Evolutionary conservation across 2,797 vertebrate species (phyloP).

Genomic region (Sebastes oblongus): DNA sequence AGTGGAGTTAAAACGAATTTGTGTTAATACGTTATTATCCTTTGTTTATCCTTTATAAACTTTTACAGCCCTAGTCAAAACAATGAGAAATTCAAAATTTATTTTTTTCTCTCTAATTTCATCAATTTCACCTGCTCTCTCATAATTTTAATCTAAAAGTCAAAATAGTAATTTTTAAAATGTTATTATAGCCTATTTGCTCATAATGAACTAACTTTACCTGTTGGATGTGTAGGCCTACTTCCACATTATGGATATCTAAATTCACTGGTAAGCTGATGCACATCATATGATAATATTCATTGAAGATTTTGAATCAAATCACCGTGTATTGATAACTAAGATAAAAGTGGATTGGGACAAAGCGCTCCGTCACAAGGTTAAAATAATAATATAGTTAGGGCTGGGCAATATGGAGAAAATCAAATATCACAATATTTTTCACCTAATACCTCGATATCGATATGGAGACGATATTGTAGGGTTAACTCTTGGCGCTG

Average conservation of each 20-base stretch:
- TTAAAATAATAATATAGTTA: neutral
- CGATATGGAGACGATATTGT: too few species aligned
- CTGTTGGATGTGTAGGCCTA: neutral
- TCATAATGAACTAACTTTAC: neutral
- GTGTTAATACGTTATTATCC: too few species aligned
- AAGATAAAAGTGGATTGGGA: neutral
- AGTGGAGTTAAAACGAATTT: too few species aligned
- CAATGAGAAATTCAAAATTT: too few species aligned
- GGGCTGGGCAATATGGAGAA: accelerated
- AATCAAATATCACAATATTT: too few species aligned
- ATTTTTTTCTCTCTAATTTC: neutral
- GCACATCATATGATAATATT: neutral
- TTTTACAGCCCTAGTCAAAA: too few species aligned
- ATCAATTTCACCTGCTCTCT: neutral
- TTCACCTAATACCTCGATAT: too few species aligned
- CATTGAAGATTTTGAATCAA: neutral
- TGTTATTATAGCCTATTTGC: neutral
- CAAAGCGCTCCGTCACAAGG: accelerated
- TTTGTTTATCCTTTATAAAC: too few species aligned
- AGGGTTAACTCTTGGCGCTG: too few species aligned
- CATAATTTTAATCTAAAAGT: neutral
- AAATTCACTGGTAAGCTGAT: neutral
- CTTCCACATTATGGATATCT: neutral
- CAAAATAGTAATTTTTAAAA: neutral
- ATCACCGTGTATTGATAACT: too few species aligned